Evolutionary conservation across 37 sponge, comb jelly and placozoan species (phyloP), one percentile per base, ranked within the genome.

Genomic region (Hexactinellida sp.): DNA sequence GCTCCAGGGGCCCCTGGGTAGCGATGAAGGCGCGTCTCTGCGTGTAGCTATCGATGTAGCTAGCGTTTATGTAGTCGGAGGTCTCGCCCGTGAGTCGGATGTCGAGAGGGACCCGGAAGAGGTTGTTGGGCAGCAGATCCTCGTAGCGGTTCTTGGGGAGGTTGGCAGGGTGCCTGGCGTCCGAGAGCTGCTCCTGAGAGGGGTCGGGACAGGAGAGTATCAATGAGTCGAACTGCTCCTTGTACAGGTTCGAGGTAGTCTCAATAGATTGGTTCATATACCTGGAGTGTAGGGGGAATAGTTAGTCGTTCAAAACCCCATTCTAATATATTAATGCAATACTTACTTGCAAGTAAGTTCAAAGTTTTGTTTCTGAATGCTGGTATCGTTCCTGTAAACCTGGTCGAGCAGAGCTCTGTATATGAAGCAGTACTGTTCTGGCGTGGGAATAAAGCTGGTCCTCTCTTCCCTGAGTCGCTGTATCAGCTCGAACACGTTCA

Each of bases 61-160:
- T 86, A 5, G 87, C 87, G 36, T 86, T 86, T 13, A 86, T 86
- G 38, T 86, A 86, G 38, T 86, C 87, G 10, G 87, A 76, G 21
- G 37, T 36, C 76, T 86, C 87, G 16, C 52, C 54, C 5, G 76
- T 63, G 3, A 63, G 76, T 28, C 76, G 3, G 34, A 63, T 63
- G 76, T 63, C 76, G 5, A 63, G 76, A 1, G 21, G 34, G 13
- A 63, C 76, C 13, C 76, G 25, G 21, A n/a, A 63, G 5, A 63
- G 76, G 76, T 63, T 63, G 76, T n/a, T 63, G 5, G 76, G 76
- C 19, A 63, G 76, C 30, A 21, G 3, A 23, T 63, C 76, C 34
- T 63, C 76, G 34, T 63, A 63, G 3, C 76, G 3, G 76, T 63
- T 63, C 76, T 63, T 63, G 3, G 21, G 21, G 34, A 63, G 76